Percentiles rank a stretch among this genome's conserved stretches.
Evolutionary conservation across 2,797 vertebrate species (phyloP).

Genomic region (Acomys russatus): DNA sequence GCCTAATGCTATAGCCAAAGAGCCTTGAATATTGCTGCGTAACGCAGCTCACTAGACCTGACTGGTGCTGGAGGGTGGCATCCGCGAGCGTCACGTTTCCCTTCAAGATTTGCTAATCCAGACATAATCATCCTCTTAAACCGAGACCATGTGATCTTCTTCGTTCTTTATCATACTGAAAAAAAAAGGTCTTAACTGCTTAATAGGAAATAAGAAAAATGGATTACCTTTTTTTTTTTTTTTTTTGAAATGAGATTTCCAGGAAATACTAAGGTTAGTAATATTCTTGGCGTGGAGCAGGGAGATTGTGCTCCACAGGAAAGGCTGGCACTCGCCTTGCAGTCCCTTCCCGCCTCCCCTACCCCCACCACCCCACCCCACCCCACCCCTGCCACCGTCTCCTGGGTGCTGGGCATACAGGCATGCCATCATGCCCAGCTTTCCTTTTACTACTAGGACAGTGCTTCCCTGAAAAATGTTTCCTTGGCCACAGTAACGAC

Average conservation of each 20-base stretch:
- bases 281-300: background rate
- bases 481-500: background rate
- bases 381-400: background rate
- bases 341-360: background rate
- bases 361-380: too few relatives aligned
- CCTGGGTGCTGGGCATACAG: fast-evolving
- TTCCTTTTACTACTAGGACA: background rate
- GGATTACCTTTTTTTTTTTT: constrained; percentile 32
- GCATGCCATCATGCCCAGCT: background rate
- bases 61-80: constrained; percentile 37
- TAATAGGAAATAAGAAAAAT: constrained; percentile 55
- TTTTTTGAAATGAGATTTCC: constrained; percentile 59
- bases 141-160: constrained; percentile 13
- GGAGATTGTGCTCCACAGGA: background rate
- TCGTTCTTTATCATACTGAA: constrained; percentile 18
- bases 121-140: constrained; percentile 42
- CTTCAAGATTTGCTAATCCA: constrained; percentile 52
- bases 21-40: constrained; percentile 40
- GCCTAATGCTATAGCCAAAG: constrained; percentile 26
- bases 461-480: background rate
- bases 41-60: constrained; percentile 66
- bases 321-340: background rate
- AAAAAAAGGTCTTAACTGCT: constrained; percentile 49
- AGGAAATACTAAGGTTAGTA: constrained; percentile 54
- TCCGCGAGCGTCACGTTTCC: constrained; percentile 1